These are phyloP conservation scores for Alectoris magna DNA, from an alignment of 2,797 vertebrate species.

Conservation along the genomic window DNA sequence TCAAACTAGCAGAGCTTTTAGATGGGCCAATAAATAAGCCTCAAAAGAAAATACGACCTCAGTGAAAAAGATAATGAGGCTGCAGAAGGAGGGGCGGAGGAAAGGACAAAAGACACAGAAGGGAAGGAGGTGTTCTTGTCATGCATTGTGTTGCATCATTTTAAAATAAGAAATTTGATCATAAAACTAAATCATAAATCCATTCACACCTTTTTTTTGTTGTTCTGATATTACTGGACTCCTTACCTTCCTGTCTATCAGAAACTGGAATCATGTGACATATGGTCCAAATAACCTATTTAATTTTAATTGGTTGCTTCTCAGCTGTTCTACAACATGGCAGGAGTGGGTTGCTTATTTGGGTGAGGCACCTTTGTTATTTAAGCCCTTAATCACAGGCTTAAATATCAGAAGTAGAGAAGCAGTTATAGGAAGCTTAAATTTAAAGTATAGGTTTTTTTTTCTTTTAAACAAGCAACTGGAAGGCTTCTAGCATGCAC, in stretches of 20 bases:
- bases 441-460: not conserved
- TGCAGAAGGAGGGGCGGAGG: slow-evolving; percentile 65
- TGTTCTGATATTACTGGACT: not conserved
- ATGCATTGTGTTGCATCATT: slow-evolving; percentile 54
- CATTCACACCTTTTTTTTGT: not conserved
- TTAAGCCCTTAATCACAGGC: not conserved
- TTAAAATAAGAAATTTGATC: slow-evolving; percentile 59
- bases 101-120: slow-evolving; percentile 67
- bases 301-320: not conserved
- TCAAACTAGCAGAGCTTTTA: not conserved
- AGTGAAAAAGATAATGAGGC: not conserved
- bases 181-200: not conserved
- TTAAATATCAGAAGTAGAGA: not conserved
- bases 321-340: not conserved
- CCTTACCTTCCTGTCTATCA: not conserved
- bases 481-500: not conserved
- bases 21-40: not conserved
- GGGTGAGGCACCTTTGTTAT: not conserved
- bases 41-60: not conserved
- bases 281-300: slow-evolving; percentile 2
- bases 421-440: not conserved
- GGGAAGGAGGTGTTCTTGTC: slow-evolving; percentile 56
- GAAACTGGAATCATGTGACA: not conserved
- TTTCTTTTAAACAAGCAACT: not conserved
- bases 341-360: not conserved